These are phyloP conservation scores for Drosophila formosana DNA, from an alignment of 2,888 invertebrate genomes.

Conservation along the genomic window DNA sequence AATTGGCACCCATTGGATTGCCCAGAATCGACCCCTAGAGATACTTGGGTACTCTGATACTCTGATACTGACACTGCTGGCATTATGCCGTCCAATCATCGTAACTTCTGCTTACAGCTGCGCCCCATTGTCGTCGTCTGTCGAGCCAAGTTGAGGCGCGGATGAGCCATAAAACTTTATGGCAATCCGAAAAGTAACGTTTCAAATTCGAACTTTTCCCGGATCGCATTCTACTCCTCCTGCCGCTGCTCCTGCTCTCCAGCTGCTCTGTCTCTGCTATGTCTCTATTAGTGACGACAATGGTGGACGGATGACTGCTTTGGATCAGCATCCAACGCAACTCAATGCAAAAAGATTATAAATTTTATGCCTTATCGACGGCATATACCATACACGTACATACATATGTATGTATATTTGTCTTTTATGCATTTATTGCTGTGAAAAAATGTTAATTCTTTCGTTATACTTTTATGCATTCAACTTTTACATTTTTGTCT, in stretches of 20 bases:
- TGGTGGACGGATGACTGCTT: conserved; percentile 22
- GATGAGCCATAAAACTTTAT: conserved; percentile 70
- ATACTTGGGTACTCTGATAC: conserved; percentile 7
- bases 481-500: conserved; percentile 66
- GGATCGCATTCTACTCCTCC: conserved; percentile 2
- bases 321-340: conserved; percentile 45
- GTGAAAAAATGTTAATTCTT: conserved; percentile 80
- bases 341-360: conserved; percentile 71
- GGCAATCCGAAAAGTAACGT: conserved; percentile 68
- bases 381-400: background rate
- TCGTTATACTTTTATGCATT: conserved; percentile 71
- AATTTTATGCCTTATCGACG: conserved; percentile 64
- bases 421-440: conserved; percentile 79
- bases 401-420: conserved; percentile 46
- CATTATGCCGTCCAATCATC: conserved; percentile 64
- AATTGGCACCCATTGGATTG: conserved; percentile 73
- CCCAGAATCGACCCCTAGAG: conserved; percentile 63
- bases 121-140: conserved; percentile 70
- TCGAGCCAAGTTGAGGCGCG: conserved; percentile 29
- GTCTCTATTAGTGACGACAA: conserved; percentile 77
- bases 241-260: conserved; percentile 10
- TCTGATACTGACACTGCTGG: conserved; percentile 23
- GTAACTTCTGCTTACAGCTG: conserved; percentile 77
- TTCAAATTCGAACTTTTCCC: conserved; percentile 59
- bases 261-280: conserved; percentile 56